Evolutionary conservation across 2,797 vertebrate genomes (phyloP), one percentile per base, ranked within the genome.

Genomic region (Tinamus major): DNA sequence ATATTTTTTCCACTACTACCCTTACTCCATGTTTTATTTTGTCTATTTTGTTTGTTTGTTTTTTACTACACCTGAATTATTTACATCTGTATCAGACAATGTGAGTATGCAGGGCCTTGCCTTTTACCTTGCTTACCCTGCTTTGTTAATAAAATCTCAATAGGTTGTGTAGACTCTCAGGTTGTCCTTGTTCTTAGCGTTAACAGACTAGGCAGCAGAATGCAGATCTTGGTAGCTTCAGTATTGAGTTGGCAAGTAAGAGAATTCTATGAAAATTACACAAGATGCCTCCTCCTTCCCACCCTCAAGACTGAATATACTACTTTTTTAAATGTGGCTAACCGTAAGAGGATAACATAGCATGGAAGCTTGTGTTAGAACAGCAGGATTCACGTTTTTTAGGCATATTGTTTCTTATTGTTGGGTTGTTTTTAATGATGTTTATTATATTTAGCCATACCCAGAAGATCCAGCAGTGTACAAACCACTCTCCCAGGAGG

Each of bases 401-500:
- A 76, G 51, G 67, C 15, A 2, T 5, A 2, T 10, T 77, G 8
- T 68, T 88, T 76, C 41, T 56, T 63, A 7, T n/a, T n/a, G 9
- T 23, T n/a, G 16, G 7, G 4, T 87, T 87, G 69, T 8, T 92
- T 83, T 94, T 87, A 89, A 95, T 95, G n/a, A 6, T 95, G 17
- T 95, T 65, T 90, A 80, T 89, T 95, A 4, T 87, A 46, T 95
- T 96, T 96, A 99, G 99, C 99, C 99, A 79, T 99, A 99, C 97
- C 99, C 99, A 97, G 99, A 99, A 98, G 99, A 99, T 97, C 99
- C 99, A 61, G 99, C 99, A 94, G 99, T 99, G 93, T 99, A 99
- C 98, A 99, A 99, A 98, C 99, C 99, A 95, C 98, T 99, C 91
- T 99, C 99, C 98, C 99, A 99, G 97, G 99, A 99, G 97, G 99